Base-by-base conservation (phyloP, 2,797 vertebrate genomes). In the Anguilla pacifica region DNA sequence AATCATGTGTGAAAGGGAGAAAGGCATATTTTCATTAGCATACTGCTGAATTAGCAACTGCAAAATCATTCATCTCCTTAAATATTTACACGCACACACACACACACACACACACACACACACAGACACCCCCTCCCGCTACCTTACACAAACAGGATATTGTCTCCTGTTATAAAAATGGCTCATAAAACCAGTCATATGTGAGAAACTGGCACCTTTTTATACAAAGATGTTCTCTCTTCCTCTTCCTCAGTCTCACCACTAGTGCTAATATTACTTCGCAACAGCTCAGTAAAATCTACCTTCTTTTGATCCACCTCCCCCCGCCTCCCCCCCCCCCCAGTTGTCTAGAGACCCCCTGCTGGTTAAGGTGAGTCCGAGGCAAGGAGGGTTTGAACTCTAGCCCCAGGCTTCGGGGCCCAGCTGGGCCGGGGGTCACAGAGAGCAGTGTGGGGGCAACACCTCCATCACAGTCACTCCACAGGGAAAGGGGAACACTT, bases 1-100 rank as follows among this genome's bases (percentile, higher is more conserved):
- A 9, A 81, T 46, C 91, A 67, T 9, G n/a, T 1, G n/a, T 1
- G 7, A n/a, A n/a, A 96, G 91, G 35, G 13, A 49, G 11, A 67
- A 19, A 87, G n/a, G 70, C 15, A n/a, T 51, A n/a, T 51, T 81
- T 19, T 1, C 35, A 79, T 79, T 79, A 79, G 17, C 3, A 77
- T 15, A 46, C 35, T 7, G 35, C n/a, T 35, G 22, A 64, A 57
- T 28, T 49, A 35, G 10, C 39, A 22, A 82, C 39, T n/a, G 51
- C 10, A 57, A 57, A 84, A 35, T 15, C 3, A 84, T 35, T 39
- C 15, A 43, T 22, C 2, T 25, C 17, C 22, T 11, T 49, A 49
- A 17, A 85, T 39, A 25, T 6, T 2, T 15, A 64, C 55, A 61
- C 84, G 25, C 55, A 22, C 55, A 61, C 84, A 64, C 31, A 22